These are phyloP conservation scores for Canis aureus DNA, from an alignment of 2,113 vertebrate genomes.

Conservation along the genomic window DNA sequence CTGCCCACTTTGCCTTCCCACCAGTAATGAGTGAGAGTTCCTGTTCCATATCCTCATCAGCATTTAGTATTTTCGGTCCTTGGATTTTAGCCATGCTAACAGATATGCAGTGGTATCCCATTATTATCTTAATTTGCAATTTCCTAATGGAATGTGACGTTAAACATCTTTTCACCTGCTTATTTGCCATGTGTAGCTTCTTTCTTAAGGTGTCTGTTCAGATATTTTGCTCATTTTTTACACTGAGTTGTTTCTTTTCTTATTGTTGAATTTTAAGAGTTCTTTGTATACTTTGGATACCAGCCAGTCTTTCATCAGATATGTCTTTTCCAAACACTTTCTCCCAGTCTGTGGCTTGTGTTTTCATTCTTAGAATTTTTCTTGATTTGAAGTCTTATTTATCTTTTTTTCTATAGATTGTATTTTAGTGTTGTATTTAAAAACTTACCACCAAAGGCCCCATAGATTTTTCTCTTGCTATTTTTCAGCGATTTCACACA, in stretches of 20 bases:
- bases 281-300: background rate
- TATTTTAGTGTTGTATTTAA: background rate
- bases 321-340: background rate
- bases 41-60: background rate
- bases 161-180: background rate
- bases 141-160: background rate
- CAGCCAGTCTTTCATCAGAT: background rate
- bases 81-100: background rate
- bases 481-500: background rate
- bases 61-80: background rate
- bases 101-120: too few relatives aligned
- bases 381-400: background rate
- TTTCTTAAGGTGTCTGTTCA: background rate
- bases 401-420: background rate
- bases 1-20: background rate
- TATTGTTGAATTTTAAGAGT: background rate
- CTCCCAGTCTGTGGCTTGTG: background rate
- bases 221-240: slow-evolving; percentile 12
- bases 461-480: background rate
- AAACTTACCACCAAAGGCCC: background rate
- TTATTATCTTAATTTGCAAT: background rate
- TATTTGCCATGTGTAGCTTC: background rate
- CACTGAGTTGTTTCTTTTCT: background rate
- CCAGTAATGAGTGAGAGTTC: background rate
- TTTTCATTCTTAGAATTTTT: slow-evolving; percentile 1